Conservation (phyloP, 2,888 invertebrate genomes). For the Heliconius cydno region DNA sequence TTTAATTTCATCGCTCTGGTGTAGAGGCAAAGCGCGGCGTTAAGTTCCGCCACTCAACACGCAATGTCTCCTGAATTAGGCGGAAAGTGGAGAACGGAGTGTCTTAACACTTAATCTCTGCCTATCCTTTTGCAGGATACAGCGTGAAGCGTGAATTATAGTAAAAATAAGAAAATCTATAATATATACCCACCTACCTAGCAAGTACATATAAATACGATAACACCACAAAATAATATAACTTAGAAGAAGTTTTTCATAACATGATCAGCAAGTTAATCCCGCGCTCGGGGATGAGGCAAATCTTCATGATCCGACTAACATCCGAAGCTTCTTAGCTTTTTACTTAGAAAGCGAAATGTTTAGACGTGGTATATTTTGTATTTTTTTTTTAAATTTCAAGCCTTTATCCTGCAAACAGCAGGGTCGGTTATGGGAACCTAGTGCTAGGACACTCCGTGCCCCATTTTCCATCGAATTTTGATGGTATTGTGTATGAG, state of each 20-base stretch:
- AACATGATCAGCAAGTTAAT: conserved; percentile 77
- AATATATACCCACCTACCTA: not conserved
- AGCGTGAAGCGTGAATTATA: too few relatives aligned
- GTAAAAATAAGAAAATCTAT: not conserved
- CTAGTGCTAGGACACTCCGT: not conserved
- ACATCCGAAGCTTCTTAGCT: conserved; percentile 48
- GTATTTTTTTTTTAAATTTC: not conserved
- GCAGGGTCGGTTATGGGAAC: not conserved
- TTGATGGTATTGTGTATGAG: not conserved
- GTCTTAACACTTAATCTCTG: too few relatives aligned
- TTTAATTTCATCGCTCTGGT: too few relatives aligned
- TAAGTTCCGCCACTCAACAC: too few relatives aligned
- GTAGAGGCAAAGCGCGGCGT: too few relatives aligned
- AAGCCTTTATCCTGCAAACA: not conserved
- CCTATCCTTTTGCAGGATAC: too few relatives aligned
- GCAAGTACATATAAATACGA: not conserved
- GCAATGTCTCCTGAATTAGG: too few relatives aligned
- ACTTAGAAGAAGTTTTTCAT: conserved; percentile 76
- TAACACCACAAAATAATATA: conserved; percentile 31
- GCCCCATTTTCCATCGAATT: not conserved
- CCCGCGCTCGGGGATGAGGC: conserved; percentile 58
- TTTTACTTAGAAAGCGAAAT: conserved; percentile 29
- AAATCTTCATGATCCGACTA: conserved; percentile 70
- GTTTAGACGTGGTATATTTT: conserved; percentile 31
- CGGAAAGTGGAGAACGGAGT: too few relatives aligned